phyloP scores from a whole-genome alignment of 2,888 invertebrate species.

The Hymenopus coronatus region DNA sequence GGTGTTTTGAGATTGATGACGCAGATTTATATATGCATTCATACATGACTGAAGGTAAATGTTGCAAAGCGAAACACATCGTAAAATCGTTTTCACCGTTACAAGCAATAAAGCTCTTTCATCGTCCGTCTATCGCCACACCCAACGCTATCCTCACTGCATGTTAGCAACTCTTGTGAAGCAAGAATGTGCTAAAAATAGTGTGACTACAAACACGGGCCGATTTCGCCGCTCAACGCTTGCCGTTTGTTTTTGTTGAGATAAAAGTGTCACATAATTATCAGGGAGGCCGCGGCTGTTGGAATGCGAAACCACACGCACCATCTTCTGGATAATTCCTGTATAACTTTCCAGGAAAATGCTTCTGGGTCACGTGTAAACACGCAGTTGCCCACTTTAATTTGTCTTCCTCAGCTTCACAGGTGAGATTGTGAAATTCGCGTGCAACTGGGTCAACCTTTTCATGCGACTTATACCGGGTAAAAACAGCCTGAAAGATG shows the following conservation, averaged over 20 bases:
- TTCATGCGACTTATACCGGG: too few species aligned
- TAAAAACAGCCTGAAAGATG: too few species aligned
- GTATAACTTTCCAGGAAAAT: not conserved
- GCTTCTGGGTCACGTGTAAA: too few species aligned
- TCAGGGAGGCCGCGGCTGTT: not conserved
- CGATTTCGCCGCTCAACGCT: not conserved
- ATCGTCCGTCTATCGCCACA: not conserved
- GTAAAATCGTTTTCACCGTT: not conserved
- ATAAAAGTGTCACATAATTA: not conserved
- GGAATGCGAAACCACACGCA: not conserved
- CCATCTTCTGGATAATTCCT: not conserved
- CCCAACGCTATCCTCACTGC: not conserved
- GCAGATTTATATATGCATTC: too few species aligned
- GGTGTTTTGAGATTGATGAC: too few species aligned
- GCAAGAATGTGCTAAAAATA: not conserved
- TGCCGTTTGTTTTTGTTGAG: not conserved
- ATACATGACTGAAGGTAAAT: too few species aligned
- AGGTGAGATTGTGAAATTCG: not conserved
- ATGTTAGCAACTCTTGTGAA: not conserved
- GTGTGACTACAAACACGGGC: not conserved
- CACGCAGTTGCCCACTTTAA: not conserved
- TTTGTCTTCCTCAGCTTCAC: not conserved
- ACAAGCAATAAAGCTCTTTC: not conserved
- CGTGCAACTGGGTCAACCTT: not conserved
- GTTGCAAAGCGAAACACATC: too few species aligned